Base-by-base conservation (phyloP, 1,140 invertebrate species). In the Atta cephalotes region DNA sequence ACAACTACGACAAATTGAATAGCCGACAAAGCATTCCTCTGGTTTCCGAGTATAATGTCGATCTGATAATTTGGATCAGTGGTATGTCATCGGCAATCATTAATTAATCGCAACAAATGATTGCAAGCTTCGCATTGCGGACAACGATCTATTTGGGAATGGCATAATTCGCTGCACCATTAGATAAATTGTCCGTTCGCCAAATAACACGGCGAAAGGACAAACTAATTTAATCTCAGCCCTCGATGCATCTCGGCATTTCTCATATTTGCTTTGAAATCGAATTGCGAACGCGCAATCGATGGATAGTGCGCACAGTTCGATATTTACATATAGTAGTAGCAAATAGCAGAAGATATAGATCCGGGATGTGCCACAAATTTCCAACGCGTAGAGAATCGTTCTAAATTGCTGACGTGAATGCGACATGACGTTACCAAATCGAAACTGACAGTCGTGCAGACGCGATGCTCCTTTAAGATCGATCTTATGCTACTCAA, bases 121-220 rank as follows among this genome's bases (percentile, higher is more conserved):
- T 76, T 28, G 70, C 56, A 25, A 62, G 80, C 18, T 62, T 84
- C 25, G 80, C 39, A 56, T 35, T 51, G 58, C 1, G 49, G 35
- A 49, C 53, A 51, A 18, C 74, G 25, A 86, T 70, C 76, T 62
- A 89, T 82, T 74, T 63, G 51, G 56, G 51, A 82, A 87, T 56
- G 62, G 53, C 53, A 12, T 51, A 45, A 28, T 25, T 28, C 9
- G 4, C 7, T 14, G 31, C 39, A 3, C 45, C 39, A 79, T 88
- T 86, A 86, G 87, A 89, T 89, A 89, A 86, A 89, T 85, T 62
- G 58, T 53, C 66, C 51, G 58, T 74, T 80, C 49, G 56, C 58
- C 68, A 79, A 89, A 86, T 51, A 79, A 25, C 28, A 68, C 18
- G 31, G 56, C 56, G 3, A 88, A 88, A 66, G 88, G 76, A 88